Evolutionary conservation across 2,888 invertebrate species (phyloP).

Genomic region (Eupithecia insigniata): DNA sequence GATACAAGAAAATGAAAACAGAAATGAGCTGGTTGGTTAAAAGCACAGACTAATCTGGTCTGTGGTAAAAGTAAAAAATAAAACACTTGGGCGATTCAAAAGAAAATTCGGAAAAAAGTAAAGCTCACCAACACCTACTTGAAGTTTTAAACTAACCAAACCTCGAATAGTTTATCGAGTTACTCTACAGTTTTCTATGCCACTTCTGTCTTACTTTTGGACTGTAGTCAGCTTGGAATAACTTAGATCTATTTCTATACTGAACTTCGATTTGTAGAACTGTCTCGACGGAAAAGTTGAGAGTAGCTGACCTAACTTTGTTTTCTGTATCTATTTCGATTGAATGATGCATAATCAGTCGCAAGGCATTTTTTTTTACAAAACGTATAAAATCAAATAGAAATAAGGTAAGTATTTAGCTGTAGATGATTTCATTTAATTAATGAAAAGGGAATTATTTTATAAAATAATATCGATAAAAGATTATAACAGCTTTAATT

Average conservation of each 20-base stretch:
- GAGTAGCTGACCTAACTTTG: conserved; percentile 26
- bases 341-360: not conserved
- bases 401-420: no score
- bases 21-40: not conserved
- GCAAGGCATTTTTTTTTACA: no score
- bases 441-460: no score
- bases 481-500: no score
- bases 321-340: conserved; percentile 3
- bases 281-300: conserved; percentile 19
- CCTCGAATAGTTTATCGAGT: not conserved
- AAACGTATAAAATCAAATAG: no score
- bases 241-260: conserved; percentile 40
- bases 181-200: conserved; percentile 1
- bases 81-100: not conserved
- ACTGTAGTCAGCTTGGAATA: conserved; percentile 29
- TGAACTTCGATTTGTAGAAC: conserved; percentile 43
- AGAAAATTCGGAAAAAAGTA: not conserved
- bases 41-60: no score
- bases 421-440: no score
- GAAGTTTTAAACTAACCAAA: conserved; percentile 2
- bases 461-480: no score
- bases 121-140: not conserved
- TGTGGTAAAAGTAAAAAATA: not conserved
- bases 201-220: not conserved
- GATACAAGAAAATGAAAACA: not conserved